Percentiles rank a stretch among this genome's conserved stretches.
These are phyloP conservation scores for Elephas maximus DNA, from an alignment of 2,113 vertebrate genomes.

Conservation along the genomic window DNA sequence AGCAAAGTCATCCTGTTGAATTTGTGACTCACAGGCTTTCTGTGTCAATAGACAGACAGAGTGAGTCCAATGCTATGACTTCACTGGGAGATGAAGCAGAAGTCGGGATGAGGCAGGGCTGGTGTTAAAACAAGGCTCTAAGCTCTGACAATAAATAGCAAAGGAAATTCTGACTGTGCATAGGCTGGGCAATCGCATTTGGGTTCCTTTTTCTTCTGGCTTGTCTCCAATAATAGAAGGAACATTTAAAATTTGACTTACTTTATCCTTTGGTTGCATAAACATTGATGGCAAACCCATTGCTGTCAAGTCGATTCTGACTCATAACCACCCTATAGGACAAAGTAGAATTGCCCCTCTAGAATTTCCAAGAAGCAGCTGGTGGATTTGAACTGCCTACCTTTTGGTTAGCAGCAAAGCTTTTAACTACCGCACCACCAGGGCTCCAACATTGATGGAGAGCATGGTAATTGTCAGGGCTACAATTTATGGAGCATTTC, in stretches of 20 bases:
- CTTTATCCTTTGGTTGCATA: not conserved
- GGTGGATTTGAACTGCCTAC: too few relatives aligned
- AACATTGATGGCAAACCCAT: not conserved
- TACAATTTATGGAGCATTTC: rapidly evolving
- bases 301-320: too few relatives aligned
- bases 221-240: conserved; percentile 10
- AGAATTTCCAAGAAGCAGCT: too few relatives aligned
- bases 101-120: conserved; percentile 24
- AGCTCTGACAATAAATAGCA: conserved; percentile 54
- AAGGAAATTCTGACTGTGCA: conserved; percentile 58
- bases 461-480: not conserved
- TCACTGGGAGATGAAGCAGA: conserved; percentile 74
- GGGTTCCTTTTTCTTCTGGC: conserved; percentile 1
- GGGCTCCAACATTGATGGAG: not conserved
- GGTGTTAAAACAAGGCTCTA: not conserved
- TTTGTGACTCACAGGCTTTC: conserved; percentile 85
- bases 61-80: conserved; percentile 78
- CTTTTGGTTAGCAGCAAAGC: too few relatives aligned
- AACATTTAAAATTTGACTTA: not conserved
- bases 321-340: too few relatives aligned
- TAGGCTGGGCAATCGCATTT: not conserved
- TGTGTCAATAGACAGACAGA: conserved; percentile 74
- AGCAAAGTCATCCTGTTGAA: conserved; percentile 84
- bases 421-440: too few relatives aligned
- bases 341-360: too few relatives aligned